Percentiles rank a stretch among this genome's conserved stretches.
phyloP scores from a whole-genome alignment of 1,140 invertebrate species.

The Samia ricini region DNA sequence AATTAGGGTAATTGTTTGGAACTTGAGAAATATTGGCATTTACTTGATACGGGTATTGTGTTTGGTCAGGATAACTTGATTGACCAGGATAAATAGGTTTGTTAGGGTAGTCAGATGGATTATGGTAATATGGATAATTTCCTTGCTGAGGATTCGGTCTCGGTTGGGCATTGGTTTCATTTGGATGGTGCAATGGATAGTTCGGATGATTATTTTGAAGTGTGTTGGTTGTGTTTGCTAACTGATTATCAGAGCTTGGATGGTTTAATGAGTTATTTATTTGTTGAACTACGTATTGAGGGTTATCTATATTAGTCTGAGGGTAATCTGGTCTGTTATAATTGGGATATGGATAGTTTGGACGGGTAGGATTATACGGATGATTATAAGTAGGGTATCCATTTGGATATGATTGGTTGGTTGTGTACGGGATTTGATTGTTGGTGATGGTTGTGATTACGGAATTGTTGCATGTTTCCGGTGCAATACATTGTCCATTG shows the following conservation, averaged over 20 bases:
- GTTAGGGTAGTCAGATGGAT: neutral
- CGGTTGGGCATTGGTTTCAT: neutral
- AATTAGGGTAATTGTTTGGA: neutral
- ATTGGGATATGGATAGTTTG: neutral
- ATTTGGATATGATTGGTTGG: conserved; percentile 1
- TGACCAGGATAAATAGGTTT: neutral
- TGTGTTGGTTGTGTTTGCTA: neutral
- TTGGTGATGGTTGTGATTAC: neutral
- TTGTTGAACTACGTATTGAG: neutral
- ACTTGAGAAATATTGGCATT: neutral
- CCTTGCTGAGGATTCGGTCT: neutral
- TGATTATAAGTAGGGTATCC: neutral
- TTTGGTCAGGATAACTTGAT: neutral
- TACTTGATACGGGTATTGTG: neutral
- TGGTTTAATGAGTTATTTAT: neutral
- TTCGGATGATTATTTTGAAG: neutral
- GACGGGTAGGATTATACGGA: neutral
- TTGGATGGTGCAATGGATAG: neutral
- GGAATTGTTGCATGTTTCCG: conserved; percentile 68
- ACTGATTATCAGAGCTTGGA: conserved; percentile 1
- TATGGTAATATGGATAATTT: neutral
- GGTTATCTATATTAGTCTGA: neutral
- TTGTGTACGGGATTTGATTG: too few species aligned
- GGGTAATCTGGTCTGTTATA: neutral
- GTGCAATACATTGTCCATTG: conserved; percentile 76